Conservation (phyloP, 2,113 vertebrate genomes). For the Megaceryle torquata region DNA sequence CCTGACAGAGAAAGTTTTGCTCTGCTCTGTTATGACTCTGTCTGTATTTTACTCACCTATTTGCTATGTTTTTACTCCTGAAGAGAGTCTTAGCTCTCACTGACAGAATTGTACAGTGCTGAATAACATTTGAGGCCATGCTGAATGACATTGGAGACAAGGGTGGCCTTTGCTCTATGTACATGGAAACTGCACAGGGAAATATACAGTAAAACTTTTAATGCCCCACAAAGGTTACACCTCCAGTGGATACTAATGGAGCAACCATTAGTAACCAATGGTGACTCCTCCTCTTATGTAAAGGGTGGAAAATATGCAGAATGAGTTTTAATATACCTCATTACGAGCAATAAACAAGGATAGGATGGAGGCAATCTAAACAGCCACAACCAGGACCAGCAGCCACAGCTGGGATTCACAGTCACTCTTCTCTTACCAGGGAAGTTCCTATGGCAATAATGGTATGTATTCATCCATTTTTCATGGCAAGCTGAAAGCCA, state of each 20-base stretch:
- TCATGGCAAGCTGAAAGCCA: not conserved
- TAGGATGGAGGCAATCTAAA: not conserved
- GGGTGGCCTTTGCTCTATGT: not conserved
- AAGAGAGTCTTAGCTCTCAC: not conserved
- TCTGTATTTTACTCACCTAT: not conserved
- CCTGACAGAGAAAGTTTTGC: not conserved
- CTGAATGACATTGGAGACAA: not conserved
- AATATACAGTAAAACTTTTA: not conserved
- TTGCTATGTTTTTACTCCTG: not conserved
- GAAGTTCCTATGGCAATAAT: not conserved
- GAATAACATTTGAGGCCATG: not conserved
- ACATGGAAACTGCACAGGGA: not conserved
- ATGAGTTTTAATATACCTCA: not conserved
- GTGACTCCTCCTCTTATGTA: not conserved
- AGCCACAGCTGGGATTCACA: not conserved
- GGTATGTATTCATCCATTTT: not conserved
- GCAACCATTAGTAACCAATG: not conserved
- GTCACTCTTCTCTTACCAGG: not conserved
- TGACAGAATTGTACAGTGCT: not conserved
- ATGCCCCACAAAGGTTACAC: not conserved
- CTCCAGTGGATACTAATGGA: rapidly evolving
- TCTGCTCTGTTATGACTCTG: not conserved
- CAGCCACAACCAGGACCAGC: not conserved
- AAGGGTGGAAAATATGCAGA: not conserved
- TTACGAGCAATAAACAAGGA: not conserved